These are phyloP conservation scores for Caenorhabditis latens DNA, from an alignment of 1,140 invertebrate species.

Conservation along the genomic window DNA sequence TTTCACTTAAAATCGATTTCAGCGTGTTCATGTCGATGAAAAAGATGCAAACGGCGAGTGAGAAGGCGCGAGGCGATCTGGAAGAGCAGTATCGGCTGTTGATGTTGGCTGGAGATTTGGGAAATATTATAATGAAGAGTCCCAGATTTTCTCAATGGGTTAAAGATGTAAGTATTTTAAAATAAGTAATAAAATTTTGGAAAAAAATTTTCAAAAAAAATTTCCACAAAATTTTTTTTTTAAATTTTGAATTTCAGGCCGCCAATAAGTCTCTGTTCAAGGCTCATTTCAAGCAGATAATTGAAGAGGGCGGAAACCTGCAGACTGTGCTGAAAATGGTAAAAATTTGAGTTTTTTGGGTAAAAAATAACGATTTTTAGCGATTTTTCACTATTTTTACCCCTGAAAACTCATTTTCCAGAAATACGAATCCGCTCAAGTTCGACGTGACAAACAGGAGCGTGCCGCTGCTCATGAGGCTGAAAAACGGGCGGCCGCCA, in stretches of 20 bases:
- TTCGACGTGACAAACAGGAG: not conserved
- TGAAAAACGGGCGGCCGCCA: not conserved
- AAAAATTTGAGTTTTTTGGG: not conserved
- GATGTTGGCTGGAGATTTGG: not conserved
- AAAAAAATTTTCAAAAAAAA: not conserved
- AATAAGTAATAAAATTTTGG: not conserved
- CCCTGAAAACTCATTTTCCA: not conserved
- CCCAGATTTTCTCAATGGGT: not conserved
- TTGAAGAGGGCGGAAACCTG: not conserved
- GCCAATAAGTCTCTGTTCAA: not conserved
- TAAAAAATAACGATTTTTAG: no score
- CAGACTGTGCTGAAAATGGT: slow-evolving; percentile 15
- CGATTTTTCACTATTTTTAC: not conserved
- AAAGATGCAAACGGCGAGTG: not conserved
- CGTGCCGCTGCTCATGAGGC: not conserved
- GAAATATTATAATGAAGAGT: not conserved
- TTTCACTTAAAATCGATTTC: slow-evolving; percentile 1
- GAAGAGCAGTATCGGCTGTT: slow-evolving; percentile 14
- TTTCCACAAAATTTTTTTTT: not conserved
- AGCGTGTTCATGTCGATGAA: not conserved
- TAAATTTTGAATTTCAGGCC: not conserved
- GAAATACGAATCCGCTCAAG: not conserved
- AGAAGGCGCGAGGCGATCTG: not conserved
- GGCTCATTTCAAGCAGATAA: not conserved
- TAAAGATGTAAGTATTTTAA: not conserved